Percentiles rank a stretch among this genome's conserved stretches.
Conservation (phyloP, 2,888 invertebrate genomes). For the Rapana venosa region DNA sequence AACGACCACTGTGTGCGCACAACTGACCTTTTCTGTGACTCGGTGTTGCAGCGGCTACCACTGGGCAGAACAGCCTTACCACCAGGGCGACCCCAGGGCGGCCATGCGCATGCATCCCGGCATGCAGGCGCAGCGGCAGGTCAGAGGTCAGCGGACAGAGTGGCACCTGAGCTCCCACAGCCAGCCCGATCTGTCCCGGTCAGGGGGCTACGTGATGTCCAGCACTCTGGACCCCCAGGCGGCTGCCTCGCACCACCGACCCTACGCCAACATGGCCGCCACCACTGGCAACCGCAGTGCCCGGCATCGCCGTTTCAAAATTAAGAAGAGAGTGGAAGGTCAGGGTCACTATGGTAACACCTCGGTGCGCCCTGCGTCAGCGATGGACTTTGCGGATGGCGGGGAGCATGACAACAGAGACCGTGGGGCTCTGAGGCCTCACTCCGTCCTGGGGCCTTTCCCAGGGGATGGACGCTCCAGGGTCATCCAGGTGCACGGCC, state of each 20-base stretch:
- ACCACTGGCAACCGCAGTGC: slow-evolving; percentile 10
- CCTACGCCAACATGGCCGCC: slow-evolving; percentile 42
- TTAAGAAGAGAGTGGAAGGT: slow-evolving; percentile 54
- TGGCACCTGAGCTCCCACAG: slow-evolving; percentile 57
- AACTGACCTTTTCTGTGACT: not conserved
- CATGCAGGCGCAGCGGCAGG: slow-evolving; percentile 45
- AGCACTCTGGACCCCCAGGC: slow-evolving; percentile 7
- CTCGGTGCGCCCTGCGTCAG: slow-evolving; percentile 60
- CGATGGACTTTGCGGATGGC: slow-evolving; percentile 62
- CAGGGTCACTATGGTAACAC: slow-evolving; percentile 24
- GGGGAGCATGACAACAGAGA: slow-evolving; percentile 49
- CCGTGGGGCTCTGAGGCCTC: slow-evolving; percentile 41
- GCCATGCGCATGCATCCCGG: slow-evolving; percentile 44
- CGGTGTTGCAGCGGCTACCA: slow-evolving; percentile 38
- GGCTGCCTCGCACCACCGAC: slow-evolving; percentile 26
- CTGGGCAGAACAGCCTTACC: slow-evolving; percentile 44
- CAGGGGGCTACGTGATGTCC: not conserved
- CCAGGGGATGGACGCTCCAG: slow-evolving; percentile 5
- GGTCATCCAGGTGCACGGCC: slow-evolving; percentile 35
- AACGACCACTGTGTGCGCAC: not conserved
- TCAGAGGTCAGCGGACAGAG: not conserved
- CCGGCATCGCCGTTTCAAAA: slow-evolving; percentile 47
- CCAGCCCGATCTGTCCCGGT: slow-evolving; percentile 64
- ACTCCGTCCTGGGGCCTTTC: slow-evolving; percentile 55
- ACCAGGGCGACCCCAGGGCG: slow-evolving; percentile 4